These are phyloP conservation scores for Danaus plexippus DNA, from an alignment of 1,140 invertebrate genomes.

Conservation along the genomic window DNA sequence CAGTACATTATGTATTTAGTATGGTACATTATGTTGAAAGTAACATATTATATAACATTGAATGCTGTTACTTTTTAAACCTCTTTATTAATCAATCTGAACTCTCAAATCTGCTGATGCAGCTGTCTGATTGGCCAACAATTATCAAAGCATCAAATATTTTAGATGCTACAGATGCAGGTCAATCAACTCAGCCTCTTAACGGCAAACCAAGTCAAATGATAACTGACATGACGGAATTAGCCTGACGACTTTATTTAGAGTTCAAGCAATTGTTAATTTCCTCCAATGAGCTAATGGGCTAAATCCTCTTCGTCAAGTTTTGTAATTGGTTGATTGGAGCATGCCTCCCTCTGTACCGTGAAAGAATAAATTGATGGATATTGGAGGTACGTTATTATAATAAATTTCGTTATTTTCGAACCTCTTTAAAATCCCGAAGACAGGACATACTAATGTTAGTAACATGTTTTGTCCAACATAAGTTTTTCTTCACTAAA, in stretches of 20 bases:
- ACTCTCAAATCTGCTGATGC: too few relatives aligned
- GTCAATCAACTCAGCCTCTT: conserved; percentile 36
- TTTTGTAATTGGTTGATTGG: conserved; percentile 63
- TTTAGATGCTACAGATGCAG: conserved; percentile 22
- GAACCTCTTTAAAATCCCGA: too few relatives aligned
- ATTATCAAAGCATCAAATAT: conserved; percentile 27
- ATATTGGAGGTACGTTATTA: conserved; percentile 16
- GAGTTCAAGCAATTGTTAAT: conserved; percentile 60
- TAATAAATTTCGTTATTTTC: not conserved
- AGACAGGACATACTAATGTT: too few relatives aligned
- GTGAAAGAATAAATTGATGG: conserved; percentile 24
- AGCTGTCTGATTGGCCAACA: conserved; percentile 16
- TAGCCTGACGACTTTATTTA: conserved; percentile 57
- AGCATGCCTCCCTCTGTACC: conserved; percentile 27
- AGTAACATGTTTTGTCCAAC: too few relatives aligned
- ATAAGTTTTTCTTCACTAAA: too few relatives aligned
- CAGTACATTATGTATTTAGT: too few relatives aligned
- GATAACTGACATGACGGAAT: conserved; percentile 59
- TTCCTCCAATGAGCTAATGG: conserved; percentile 60
- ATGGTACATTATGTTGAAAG: too few relatives aligned
- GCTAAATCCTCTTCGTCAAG: conserved; percentile 50
- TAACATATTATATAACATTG: too few relatives aligned
- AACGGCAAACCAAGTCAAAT: conserved; percentile 53
- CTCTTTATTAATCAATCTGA: too few relatives aligned
- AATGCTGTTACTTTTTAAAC: too few relatives aligned